phyloP scores from a whole-genome alignment of 2,888 invertebrate species.

The Drosophila robusta region DNA sequence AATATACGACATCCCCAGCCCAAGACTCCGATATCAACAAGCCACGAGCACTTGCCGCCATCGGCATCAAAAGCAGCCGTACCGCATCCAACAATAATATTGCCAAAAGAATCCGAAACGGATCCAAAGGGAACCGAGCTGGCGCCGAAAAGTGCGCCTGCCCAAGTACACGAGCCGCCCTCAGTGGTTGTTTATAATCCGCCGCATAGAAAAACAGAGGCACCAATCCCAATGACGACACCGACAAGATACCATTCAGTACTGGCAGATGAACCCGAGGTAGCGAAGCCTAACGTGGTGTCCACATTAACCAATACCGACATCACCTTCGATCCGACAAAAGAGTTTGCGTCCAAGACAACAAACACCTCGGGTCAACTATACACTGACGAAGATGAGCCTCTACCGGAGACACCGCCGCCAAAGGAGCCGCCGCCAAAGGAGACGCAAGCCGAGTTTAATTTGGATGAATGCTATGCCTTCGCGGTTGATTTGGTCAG shows the following conservation, averaged over 20 bases:
- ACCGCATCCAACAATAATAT: no score
- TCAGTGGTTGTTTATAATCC: no score
- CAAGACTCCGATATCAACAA: not conserved
- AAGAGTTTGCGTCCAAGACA: slow-evolving; percentile 52
- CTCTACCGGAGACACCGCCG: not conserved
- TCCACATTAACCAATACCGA: slow-evolving; percentile 53
- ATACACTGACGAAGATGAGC: slow-evolving; percentile 10
- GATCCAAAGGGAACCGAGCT: no score
- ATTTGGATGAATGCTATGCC: slow-evolving; percentile 36
- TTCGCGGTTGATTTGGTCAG: slow-evolving; percentile 44
- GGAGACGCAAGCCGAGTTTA: not conserved
- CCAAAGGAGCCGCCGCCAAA: not conserved
- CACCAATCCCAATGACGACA: no score
- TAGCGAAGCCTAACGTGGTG: not conserved
- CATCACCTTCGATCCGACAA: slow-evolving; percentile 52
- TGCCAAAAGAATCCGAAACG: no score
- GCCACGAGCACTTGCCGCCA: not conserved
- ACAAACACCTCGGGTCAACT: slow-evolving; percentile 52
- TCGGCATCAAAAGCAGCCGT: no score
- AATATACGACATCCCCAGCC: not conserved
- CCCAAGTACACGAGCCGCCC: no score
- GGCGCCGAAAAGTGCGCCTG: no score
- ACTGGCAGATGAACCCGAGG: no score
- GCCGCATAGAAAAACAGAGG: no score
- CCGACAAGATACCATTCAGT: no score